Percentiles rank a stretch among this genome's conserved stretches.
phyloP scores from a whole-genome alignment of 2,113 vertebrate genomes.

The Serinus canaria region DNA sequence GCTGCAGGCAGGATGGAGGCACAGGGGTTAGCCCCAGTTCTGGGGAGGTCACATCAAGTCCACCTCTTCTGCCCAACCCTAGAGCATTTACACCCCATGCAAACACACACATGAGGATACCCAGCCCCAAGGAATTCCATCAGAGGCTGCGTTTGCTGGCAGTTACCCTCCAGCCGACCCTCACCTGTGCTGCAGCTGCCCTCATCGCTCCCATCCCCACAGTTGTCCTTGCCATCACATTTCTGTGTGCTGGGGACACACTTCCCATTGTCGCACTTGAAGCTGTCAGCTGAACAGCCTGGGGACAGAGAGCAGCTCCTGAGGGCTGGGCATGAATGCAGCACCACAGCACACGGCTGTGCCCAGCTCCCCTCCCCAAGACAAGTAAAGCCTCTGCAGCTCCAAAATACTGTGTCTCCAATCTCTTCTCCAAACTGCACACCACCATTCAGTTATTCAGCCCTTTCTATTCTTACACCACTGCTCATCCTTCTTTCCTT shows the following conservation, averaged over 20 bases:
- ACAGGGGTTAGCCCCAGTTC: background rate
- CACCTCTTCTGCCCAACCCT: background rate
- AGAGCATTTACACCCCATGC: background rate
- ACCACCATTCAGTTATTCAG: background rate
- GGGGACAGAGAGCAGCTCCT: background rate
- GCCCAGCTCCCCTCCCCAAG: fast-evolving
- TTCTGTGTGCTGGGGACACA: conserved; percentile 73
- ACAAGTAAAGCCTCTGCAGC: background rate
- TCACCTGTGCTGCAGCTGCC: conserved; percentile 73
- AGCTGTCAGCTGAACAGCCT: conserved; percentile 60
- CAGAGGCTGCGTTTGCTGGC: background rate
- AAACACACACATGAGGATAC: background rate
- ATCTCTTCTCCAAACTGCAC: background rate
- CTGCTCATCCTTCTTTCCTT: background rate
- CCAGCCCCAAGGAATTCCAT: fast-evolving
- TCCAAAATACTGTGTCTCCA: background rate
- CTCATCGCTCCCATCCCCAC: conserved; percentile 85
- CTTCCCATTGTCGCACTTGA: conserved; percentile 75
- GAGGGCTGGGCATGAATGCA: background rate
- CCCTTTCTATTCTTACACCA: background rate
- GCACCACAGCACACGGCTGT: fast-evolving
- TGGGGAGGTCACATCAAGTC: background rate
- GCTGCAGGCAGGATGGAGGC: background rate
- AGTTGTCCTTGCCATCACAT: conserved; percentile 81
- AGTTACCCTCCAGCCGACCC: background rate